These are phyloP conservation scores for Phoeniculus purpureus DNA, from an alignment of 2,797 vertebrate species.

Conservation along the genomic window DNA sequence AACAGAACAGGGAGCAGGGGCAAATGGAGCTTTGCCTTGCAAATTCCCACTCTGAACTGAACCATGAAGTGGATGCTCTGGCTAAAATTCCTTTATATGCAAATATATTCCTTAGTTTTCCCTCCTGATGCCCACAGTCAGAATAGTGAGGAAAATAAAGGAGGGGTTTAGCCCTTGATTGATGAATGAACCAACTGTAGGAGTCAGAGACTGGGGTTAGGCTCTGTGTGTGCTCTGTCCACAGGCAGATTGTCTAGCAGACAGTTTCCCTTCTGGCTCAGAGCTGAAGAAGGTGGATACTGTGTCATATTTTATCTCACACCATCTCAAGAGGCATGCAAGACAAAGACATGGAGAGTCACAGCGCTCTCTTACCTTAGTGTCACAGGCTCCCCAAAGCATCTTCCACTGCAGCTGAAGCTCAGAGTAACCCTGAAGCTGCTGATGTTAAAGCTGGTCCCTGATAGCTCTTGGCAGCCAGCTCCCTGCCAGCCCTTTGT, in stretches of 20 bases:
- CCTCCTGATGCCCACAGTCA: background rate
- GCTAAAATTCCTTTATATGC: background rate
- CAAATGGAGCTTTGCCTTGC: background rate
- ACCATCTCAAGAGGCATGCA: background rate
- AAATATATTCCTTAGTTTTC: background rate
- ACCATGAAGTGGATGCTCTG: background rate
- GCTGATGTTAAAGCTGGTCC: background rate
- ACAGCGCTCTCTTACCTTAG: background rate
- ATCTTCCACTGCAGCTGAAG: background rate
- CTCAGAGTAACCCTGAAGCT: background rate
- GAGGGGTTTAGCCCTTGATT: background rate
- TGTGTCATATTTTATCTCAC: background rate
- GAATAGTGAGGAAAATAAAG: background rate
- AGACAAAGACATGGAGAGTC: background rate
- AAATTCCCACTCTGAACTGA: background rate
- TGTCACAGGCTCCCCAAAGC: background rate
- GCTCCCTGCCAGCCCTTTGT: background rate
- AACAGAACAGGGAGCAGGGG: background rate
- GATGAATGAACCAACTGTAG: background rate
- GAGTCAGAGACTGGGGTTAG: background rate
- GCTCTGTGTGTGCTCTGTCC: background rate
- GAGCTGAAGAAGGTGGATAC: background rate
- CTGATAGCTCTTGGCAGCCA: background rate
- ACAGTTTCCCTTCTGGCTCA: background rate
- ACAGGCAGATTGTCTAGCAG: background rate